Percentiles rank a stretch among this genome's conserved stretches.
These are phyloP conservation scores for Cerceris ruficornis DNA, from an alignment of 2,888 invertebrate genomes.

Conservation along the genomic window DNA sequence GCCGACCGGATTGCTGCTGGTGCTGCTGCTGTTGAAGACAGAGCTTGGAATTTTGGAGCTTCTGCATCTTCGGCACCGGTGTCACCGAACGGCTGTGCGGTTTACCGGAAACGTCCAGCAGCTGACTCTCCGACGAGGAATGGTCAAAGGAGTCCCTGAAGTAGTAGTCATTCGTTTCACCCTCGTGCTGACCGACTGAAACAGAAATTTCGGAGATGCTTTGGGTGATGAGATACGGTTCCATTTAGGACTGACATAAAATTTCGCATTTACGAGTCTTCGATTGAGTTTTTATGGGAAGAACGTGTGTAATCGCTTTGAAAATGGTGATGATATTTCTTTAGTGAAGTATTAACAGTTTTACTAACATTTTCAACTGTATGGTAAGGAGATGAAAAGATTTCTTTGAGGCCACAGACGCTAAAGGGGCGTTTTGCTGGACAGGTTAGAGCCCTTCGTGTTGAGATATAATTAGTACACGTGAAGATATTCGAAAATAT, in stretches of 20 bases:
- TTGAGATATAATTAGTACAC: no score
- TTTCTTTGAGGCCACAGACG: no score
- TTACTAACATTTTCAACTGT: no score
- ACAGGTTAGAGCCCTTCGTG: no score
- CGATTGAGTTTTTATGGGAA: neutral
- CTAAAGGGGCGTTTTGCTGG: no score
- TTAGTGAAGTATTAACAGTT: no score
- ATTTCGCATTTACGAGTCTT: neutral
- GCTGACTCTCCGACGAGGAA: constrained; percentile 90
- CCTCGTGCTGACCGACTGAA: constrained; percentile 78
- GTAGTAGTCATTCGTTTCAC: constrained; percentile 85
- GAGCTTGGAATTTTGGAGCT: constrained; percentile 75
- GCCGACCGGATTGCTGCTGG: constrained; percentile 56
- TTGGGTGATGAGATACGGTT: neutral
- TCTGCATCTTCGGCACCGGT: constrained; percentile 79
- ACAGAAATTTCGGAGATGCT: constrained; percentile 52
- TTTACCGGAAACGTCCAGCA: constrained; percentile 82
- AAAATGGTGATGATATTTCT: no score
- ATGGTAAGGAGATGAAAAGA: no score
- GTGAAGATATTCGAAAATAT: no score
- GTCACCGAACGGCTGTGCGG: constrained; percentile 76
- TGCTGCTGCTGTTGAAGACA: constrained; percentile 60
- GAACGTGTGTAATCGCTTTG: no score
- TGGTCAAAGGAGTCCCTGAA: constrained; percentile 90
- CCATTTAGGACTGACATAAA: no score